phyloP scores from a whole-genome alignment of 2,797 vertebrate species.

The Lepidocolaptes lacrymiger region DNA sequence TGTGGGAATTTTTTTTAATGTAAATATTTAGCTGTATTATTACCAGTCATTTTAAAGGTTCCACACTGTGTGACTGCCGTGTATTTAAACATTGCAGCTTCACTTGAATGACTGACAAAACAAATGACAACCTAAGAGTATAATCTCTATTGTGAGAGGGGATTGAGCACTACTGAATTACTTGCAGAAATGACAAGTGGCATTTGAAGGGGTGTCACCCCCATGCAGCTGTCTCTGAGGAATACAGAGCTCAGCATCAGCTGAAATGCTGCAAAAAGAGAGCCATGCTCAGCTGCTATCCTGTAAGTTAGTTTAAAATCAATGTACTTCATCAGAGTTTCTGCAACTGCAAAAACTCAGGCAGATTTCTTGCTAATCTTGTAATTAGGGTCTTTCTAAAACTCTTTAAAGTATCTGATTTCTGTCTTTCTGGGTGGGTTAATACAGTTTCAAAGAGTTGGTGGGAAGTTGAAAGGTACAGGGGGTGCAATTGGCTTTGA shows the following conservation, averaged over 20 bases:
- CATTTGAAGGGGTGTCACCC: constrained; percentile 16
- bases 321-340: not conserved
- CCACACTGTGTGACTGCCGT: not conserved
- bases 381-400: not conserved
- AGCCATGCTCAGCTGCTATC: not conserved
- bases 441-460: not conserved
- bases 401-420: not conserved
- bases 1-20: not conserved
- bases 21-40: constrained; percentile 69
- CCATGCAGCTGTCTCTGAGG: not conserved
- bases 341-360: not conserved
- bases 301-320: not conserved
- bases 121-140: constrained; percentile 43
- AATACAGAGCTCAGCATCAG: not conserved
- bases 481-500: not conserved
- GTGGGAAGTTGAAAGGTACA: not conserved
- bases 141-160: constrained; percentile 37
- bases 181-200: constrained; percentile 15
- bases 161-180: constrained; percentile 4
- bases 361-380: not conserved
- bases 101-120: constrained; percentile 55
- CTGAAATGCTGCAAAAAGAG: not conserved
- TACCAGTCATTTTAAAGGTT: constrained; percentile 53
- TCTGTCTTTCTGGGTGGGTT: not conserved
- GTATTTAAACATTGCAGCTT: constrained; percentile 37